Evolutionary conservation across 2,888 invertebrate genomes (phyloP).

Genomic region (Ophion slaviceki): DNA sequence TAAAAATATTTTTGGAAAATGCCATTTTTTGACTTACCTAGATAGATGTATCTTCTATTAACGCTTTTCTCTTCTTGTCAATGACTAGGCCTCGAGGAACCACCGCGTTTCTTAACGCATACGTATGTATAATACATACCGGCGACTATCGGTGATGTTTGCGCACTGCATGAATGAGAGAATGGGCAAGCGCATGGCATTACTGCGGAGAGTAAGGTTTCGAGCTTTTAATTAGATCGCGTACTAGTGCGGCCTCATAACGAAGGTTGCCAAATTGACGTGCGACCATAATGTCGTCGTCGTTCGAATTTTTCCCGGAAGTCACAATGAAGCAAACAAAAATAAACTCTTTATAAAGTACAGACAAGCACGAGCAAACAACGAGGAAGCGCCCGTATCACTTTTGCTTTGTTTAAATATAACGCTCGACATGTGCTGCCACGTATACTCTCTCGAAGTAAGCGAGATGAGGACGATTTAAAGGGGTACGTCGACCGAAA

Average conservation of each 20-base stretch:
- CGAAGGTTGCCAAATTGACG: constrained; percentile 83
- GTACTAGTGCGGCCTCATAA: constrained; percentile 80
- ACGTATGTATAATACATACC: not conserved
- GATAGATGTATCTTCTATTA: too few relatives aligned
- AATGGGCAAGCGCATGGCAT: constrained; percentile 69
- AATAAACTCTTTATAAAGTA: constrained; percentile 43
- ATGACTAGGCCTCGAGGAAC: constrained; percentile 17
- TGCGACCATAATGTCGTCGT: constrained; percentile 77
- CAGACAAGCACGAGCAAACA: constrained; percentile 22
- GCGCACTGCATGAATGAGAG: constrained; percentile 74
- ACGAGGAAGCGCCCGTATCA: not conserved
- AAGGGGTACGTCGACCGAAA: too few relatives aligned
- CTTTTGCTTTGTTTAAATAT: not conserved
- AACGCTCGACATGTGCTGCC: not conserved
- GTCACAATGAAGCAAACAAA: constrained; percentile 55
- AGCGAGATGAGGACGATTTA: not conserved
- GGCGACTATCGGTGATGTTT: constrained; percentile 55
- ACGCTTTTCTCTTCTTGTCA: not conserved
- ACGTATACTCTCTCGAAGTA: not conserved
- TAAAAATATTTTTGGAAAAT: too few relatives aligned
- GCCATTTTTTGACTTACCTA: too few relatives aligned
- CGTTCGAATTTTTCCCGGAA: constrained; percentile 63
- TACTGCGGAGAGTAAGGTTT: constrained; percentile 74
- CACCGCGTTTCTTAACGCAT: constrained; percentile 1
- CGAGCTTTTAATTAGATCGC: constrained; percentile 82